Conservation (phyloP, 2,113 vertebrate genomes). For the Lycocorax pyrrhopterus region DNA sequence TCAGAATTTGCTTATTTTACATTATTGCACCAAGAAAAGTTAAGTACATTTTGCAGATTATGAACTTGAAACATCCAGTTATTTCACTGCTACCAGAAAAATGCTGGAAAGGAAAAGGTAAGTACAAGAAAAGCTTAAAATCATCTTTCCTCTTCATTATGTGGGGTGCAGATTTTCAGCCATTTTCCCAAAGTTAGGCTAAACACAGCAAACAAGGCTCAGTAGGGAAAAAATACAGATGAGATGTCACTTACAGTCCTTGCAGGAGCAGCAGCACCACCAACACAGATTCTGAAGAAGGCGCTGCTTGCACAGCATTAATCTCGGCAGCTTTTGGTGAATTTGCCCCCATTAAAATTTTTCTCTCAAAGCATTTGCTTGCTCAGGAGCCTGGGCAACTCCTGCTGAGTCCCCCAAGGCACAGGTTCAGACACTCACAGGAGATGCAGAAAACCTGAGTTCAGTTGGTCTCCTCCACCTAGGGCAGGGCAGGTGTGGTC, state of each 20-base stretch:
- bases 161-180: background rate
- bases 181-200: background rate
- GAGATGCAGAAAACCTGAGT: background rate
- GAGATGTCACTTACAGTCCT: background rate
- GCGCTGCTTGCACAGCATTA: accelerated
- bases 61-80: background rate
- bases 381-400: background rate
- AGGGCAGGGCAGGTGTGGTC: background rate
- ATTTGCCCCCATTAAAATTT: background rate
- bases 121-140: background rate
- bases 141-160: background rate
- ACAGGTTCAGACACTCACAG: background rate
- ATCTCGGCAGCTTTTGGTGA: background rate
- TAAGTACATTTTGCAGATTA: background rate
- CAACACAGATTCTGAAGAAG: accelerated
- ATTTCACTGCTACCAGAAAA: background rate
- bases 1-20: background rate
- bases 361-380: background rate
- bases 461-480: background rate
- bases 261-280: accelerated
- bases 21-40: background rate
- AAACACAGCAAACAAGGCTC: background rate
- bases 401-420: background rate
- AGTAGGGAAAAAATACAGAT: accelerated
- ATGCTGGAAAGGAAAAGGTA: accelerated